A percentile compares a stretch with the other conserved stretches of the same genome.
Evolutionary conservation across 2,113 vertebrate genomes (phyloP).

Genomic region (Pristiophorus japonicus): DNA sequence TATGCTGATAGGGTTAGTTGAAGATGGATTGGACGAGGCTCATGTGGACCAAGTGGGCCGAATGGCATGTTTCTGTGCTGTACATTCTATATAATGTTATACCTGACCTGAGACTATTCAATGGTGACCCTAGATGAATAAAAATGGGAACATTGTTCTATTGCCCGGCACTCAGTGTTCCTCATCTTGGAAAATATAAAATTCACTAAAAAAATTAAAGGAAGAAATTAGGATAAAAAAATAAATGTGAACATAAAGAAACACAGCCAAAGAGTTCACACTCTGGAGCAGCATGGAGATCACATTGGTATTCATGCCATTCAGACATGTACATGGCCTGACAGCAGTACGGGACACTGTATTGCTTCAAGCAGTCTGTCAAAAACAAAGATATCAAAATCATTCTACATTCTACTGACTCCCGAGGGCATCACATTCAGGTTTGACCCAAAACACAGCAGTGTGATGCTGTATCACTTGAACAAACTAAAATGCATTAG

Average conservation of each 20-base stretch:
- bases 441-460: neutral
- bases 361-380: slow-evolving; percentile 16
- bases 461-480: neutral
- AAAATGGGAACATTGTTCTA: neutral
- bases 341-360: neutral
- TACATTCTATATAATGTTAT: neutral
- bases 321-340: neutral
- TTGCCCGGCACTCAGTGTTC: neutral
- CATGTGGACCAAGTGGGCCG: too few relatives aligned
- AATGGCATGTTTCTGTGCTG: neutral
- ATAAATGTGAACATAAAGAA: neutral
- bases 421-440: slow-evolving; percentile 19
- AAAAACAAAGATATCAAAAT: slow-evolving; percentile 29
- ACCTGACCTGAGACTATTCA: neutral
- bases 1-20: neutral
- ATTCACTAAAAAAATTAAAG: neutral
- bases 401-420: neutral
- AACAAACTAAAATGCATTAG: neutral
- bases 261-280: neutral
- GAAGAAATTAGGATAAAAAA: neutral
- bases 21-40: too few relatives aligned
- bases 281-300: neutral
- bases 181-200: neutral
- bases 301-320: neutral
- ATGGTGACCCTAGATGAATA: neutral